phyloP scores from a whole-genome alignment of 2,888 invertebrate species.

The Scaptodrosophila latifasciaeformis region DNA sequence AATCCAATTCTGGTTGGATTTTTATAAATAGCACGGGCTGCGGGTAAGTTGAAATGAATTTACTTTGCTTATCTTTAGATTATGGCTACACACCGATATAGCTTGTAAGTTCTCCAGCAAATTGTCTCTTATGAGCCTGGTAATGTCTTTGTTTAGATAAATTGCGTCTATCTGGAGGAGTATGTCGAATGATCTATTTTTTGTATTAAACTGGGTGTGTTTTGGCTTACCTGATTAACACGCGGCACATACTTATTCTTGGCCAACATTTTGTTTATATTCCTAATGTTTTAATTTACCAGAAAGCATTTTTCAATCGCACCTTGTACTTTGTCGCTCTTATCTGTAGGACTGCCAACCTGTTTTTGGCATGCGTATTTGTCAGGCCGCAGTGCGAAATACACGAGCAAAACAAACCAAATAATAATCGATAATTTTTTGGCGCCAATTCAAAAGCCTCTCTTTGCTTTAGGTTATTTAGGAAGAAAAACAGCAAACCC shows the following conservation, averaged over 20 bases:
- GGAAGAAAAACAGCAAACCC: slow-evolving; percentile 43
- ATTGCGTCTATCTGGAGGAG: slow-evolving; percentile 82
- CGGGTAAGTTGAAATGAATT: slow-evolving; percentile 3
- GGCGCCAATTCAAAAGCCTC: slow-evolving; percentile 3
- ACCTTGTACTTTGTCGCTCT: slow-evolving; percentile 45
- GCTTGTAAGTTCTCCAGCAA: slow-evolving; percentile 80
- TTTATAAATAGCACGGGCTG: slow-evolving; percentile 80
- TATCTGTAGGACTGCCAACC: neutral
- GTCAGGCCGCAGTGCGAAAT: neutral
- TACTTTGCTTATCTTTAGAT: neutral
- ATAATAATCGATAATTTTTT: neutral
- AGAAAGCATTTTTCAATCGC: slow-evolving; percentile 4
- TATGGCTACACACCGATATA: slow-evolving; percentile 77
- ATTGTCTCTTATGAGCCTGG: slow-evolving; percentile 82
- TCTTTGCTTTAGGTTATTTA: slow-evolving; percentile 33
- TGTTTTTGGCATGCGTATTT: neutral
- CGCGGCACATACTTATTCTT: slow-evolving; percentile 75
- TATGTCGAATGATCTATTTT: neutral
- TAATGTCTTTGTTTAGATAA: slow-evolving; percentile 87
- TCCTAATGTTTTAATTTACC: neutral
- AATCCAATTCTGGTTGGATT: slow-evolving; percentile 83
- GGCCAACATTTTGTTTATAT: slow-evolving; percentile 53
- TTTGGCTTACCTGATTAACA: slow-evolving; percentile 74
- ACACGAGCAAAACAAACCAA: slow-evolving; percentile 9
- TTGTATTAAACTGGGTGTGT: neutral